Evolutionary conservation across 2,888 invertebrate species (phyloP).

Genomic region (Harpagoxenus sublaevis): DNA sequence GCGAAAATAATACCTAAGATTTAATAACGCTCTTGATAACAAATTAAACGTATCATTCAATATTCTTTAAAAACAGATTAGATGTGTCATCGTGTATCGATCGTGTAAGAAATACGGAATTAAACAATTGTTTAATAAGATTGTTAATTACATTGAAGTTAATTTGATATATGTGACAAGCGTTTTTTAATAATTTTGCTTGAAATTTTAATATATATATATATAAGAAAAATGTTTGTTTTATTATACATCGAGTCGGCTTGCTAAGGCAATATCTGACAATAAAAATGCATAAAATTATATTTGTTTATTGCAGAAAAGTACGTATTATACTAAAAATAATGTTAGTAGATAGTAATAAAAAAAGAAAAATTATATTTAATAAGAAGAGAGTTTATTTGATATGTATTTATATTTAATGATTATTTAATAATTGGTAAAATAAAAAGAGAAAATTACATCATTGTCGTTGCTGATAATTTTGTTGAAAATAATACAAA

Average conservation of each 20-base stretch:
- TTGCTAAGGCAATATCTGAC: background rate
- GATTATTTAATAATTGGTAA: background rate
- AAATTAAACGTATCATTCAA: background rate
- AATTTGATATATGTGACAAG: too few relatives aligned
- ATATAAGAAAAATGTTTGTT: background rate
- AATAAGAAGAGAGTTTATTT: background rate
- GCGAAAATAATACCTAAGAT: background rate
- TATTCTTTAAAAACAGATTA: background rate
- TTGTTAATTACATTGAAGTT: background rate
- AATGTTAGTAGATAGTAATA: background rate
- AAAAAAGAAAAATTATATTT: background rate
- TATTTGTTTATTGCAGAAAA: too few relatives aligned
- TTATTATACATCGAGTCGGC: background rate
- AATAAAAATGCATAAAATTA: background rate
- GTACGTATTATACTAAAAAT: too few relatives aligned
- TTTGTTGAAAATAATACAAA: background rate
- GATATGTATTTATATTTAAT: background rate
- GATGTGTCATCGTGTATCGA: background rate
- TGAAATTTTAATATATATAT: too few relatives aligned
- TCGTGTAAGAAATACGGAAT: background rate
- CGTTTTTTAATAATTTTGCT: too few relatives aligned
- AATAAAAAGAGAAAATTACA: background rate
- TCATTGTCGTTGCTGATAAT: background rate
- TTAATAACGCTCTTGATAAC: background rate
- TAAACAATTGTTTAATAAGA: background rate